These are phyloP conservation scores for Aplocera efformata DNA, from an alignment of 2,888 invertebrate species.

Conservation along the genomic window DNA sequence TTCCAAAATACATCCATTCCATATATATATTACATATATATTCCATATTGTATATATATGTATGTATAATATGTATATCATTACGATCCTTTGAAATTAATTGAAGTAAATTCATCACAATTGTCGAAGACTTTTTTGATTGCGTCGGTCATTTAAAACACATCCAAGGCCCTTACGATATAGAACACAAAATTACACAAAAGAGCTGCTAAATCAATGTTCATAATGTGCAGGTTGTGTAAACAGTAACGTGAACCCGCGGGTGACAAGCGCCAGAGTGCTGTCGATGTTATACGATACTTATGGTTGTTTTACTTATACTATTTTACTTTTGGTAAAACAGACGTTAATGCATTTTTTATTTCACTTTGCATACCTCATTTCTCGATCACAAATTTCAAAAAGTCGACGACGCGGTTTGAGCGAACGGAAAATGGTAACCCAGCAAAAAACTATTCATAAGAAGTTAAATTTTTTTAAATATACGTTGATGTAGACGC, in stretches of 20 bases:
- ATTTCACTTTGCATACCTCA: no score
- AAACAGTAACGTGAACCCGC: slow-evolving; percentile 59
- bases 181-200: slow-evolving; percentile 5
- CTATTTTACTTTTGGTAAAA: slow-evolving; percentile 23
- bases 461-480: no score
- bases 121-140: slow-evolving; percentile 13
- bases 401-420: no score
- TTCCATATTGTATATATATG: no score
- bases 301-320: slow-evolving; percentile 34
- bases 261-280: slow-evolving; percentile 55
- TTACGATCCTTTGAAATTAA: slow-evolving; percentile 5
- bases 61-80: no score
- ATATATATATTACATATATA: no score
- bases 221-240: slow-evolving; percentile 61
- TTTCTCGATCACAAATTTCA: no score
- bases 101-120: slow-evolving; percentile 14
- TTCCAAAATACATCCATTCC: neutral
- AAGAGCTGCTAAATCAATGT: slow-evolving; percentile 41
- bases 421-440: no score
- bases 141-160: neutral
- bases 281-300: slow-evolving; percentile 50
- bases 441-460: no score
- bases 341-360: slow-evolving; percentile 9
- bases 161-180: neutral
- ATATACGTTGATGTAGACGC: no score